A percentile compares a stretch with the other conserved stretches of the same genome.
Conservation (phyloP, 2,888 invertebrate species). For the Himalopsyche kuldschensis region DNA sequence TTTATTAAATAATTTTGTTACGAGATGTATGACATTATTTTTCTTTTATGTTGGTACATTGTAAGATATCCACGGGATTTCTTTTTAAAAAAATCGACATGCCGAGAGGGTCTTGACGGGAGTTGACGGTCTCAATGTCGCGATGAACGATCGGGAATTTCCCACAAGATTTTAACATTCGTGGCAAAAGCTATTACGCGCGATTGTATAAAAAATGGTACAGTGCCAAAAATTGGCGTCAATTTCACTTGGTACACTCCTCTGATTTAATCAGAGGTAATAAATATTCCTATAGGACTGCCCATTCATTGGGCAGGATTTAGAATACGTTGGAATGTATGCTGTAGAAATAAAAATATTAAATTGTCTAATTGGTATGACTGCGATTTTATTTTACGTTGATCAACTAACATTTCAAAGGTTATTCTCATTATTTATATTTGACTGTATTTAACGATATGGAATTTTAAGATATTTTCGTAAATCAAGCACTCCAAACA, state of each 20-base stretch:
- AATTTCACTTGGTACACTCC: conserved; percentile 5
- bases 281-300: conserved; percentile 20
- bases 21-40: too few species aligned
- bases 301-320: not conserved
- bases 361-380: not conserved
- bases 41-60: too few species aligned
- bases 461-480: too few species aligned
- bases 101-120: not conserved
- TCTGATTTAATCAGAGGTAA: conserved; percentile 23
- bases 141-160: not conserved
- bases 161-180: not conserved
- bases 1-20: too few species aligned
- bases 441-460: too few species aligned
- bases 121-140: not conserved
- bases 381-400: not conserved
- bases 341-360: not conserved
- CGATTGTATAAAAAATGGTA: conserved; percentile 9
- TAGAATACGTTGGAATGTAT: not conserved
- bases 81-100: not conserved
- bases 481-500: too few species aligned
- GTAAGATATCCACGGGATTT: not conserved
- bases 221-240: conserved; percentile 28
- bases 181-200: not conserved
- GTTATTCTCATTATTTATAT: not conserved
- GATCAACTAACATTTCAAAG: not conserved